Evolutionary conservation across 2,113 vertebrate species (phyloP).

Genomic region (Osmerus mordax): DNA sequence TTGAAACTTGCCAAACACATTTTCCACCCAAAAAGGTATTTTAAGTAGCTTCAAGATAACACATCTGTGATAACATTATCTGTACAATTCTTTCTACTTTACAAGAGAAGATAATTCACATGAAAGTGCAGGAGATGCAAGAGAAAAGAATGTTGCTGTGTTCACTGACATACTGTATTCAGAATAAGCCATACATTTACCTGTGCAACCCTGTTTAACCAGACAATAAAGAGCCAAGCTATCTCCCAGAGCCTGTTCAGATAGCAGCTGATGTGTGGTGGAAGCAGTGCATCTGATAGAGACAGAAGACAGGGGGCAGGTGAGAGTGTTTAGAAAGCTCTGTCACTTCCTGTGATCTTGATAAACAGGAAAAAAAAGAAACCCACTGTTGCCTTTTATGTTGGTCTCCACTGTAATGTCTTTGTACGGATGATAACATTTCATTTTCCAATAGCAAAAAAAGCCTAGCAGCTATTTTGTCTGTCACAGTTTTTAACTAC

Average conservation of each 20-base stretch:
- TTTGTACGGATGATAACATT: conserved; percentile 63
- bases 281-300: conserved; percentile 51
- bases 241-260: conserved; percentile 29
- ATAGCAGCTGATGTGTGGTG: conserved; percentile 39
- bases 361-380: conserved; percentile 50
- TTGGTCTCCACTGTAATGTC: conserved; percentile 58
- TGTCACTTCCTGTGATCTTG: conserved; percentile 58
- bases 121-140: conserved; percentile 26
- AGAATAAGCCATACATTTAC: conserved; percentile 36
- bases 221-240: conserved; percentile 39
- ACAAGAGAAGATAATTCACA: conserved; percentile 34
- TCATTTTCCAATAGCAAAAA: conserved; percentile 55
- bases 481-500: conserved; percentile 79
- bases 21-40: conserved; percentile 36
- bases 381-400: conserved; percentile 6
- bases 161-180: conserved; percentile 38
- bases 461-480: conserved; percentile 70
- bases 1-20: conserved; percentile 52
- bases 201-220: conserved; percentile 49
- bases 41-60: conserved; percentile 45
- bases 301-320: conserved; percentile 37
- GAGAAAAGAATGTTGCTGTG: conserved; percentile 20
- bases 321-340: conserved; percentile 50
- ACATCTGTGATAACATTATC: conserved; percentile 49
- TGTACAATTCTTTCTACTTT: conserved; percentile 24